These are phyloP conservation scores for Emydocephalus ijimae DNA, from an alignment of 2,113 vertebrate species.

Conservation along the genomic window DNA sequence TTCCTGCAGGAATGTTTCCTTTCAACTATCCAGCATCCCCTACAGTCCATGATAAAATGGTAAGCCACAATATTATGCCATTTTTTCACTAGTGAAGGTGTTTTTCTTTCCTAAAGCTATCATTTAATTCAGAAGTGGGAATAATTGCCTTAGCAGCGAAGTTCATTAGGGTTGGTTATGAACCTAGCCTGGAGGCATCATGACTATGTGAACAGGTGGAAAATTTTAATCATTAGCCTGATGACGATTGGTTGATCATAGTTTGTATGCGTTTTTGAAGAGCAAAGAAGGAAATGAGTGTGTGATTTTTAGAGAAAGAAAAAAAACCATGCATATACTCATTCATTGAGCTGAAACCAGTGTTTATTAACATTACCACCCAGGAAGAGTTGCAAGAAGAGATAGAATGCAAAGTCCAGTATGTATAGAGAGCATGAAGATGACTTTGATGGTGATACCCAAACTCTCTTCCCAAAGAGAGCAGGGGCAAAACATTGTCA, in stretches of 20 bases:
- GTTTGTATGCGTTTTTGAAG: rapidly evolving
- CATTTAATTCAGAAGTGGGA: not conserved
- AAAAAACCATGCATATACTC: not conserved
- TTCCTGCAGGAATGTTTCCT: slow-evolving; percentile 81
- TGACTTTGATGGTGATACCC: not conserved
- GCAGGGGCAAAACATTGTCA: not conserved
- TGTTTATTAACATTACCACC: not conserved
- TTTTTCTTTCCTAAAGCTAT: not conserved
- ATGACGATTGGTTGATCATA: not conserved
- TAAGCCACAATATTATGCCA: slow-evolving; percentile 63
- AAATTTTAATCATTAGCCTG: not conserved
- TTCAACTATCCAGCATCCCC: slow-evolving; percentile 90
- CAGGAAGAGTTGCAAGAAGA: not conserved
- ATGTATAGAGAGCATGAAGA: not conserved
- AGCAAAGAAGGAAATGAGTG: rapidly evolving
- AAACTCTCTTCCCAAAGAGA: not conserved
- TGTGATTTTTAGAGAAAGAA: not conserved
- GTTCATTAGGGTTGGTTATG: too few species aligned
- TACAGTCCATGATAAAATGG: slow-evolving; percentile 89
- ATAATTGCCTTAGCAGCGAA: not conserved
- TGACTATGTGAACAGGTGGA: not conserved
- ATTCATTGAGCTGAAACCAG: not conserved
- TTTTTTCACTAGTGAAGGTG: not conserved
- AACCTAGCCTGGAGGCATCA: not conserved
- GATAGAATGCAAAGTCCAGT: not conserved